These are phyloP conservation scores for Trileptium ribeirensis DNA, from an alignment of 2,888 invertebrate genomes.

Conservation along the genomic window DNA sequence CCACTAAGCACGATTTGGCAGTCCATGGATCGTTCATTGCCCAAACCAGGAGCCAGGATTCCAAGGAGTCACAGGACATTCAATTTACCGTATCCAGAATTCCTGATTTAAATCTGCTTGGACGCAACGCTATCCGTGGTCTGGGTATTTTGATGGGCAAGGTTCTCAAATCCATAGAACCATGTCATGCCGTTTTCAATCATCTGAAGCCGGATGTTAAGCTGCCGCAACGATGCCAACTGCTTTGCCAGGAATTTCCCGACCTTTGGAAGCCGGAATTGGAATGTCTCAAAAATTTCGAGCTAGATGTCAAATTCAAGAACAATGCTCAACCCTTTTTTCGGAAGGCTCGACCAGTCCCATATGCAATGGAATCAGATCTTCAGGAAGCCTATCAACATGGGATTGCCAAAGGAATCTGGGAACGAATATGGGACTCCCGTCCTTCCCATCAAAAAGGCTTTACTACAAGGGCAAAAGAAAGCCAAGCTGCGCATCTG, in stretches of 20 bases:
- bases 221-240: conserved; percentile 3
- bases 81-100: conserved; percentile 8
- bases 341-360: conserved; percentile 22
- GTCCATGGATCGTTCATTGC: background rate
- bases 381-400: conserved; percentile 18
- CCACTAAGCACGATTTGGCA: background rate
- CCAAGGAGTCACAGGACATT: background rate
- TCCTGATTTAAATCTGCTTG: background rate
- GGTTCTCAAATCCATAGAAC: background rate
- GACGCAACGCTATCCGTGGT: background rate
- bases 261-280: conserved; percentile 26
- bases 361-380: conserved; percentile 21
- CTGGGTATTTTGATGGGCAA: background rate
- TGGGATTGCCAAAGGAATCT: conserved; percentile 24
- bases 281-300: conserved; percentile 24
- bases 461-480: too few species aligned
- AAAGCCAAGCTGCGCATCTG: too few species aligned
- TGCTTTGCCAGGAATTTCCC: conserved; percentile 25
- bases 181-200: conserved; percentile 12
- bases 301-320: conserved; percentile 25
- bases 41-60: background rate
- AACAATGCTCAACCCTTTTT: conserved; percentile 18
- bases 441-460: too few species aligned
- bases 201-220: conserved; percentile 4
- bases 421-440: too few species aligned